phyloP scores from a whole-genome alignment of 2,888 invertebrate genomes.

The Mantis religiosa region DNA sequence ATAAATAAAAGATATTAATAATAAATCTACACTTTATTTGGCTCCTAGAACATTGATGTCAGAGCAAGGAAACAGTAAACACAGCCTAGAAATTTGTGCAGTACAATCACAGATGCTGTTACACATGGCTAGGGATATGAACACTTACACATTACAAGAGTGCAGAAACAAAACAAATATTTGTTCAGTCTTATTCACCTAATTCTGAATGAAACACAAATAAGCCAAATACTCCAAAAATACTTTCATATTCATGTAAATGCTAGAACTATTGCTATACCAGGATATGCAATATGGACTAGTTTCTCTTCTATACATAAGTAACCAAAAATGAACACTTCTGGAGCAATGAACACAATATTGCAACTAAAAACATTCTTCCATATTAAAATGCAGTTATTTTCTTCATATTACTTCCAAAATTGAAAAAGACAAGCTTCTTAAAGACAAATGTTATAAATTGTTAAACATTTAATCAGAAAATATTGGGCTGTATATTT shows the following conservation, averaged over 20 bases:
- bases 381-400: not conserved
- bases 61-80: not conserved
- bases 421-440: not conserved
- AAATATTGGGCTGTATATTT: not conserved
- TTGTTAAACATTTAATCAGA: not conserved
- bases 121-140: not conserved
- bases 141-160: not conserved
- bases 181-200: not conserved
- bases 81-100: not conserved
- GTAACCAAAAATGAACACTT: not conserved
- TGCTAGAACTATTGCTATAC: not conserved
- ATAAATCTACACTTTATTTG: not conserved
- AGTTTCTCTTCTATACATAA: not conserved
- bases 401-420: not conserved
- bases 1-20: not conserved
- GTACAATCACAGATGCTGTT: not conserved
- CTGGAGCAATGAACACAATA: not conserved
- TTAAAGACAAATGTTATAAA: not conserved
- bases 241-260: not conserved
- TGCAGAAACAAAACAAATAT: not conserved
- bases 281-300: no score
- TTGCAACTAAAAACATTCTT: not conserved
- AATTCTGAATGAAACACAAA: not conserved
- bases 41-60: not conserved
- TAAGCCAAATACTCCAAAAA: not conserved